Evolutionary conservation across 2,888 invertebrate genomes (phyloP).

Genomic region (Lobophora halterata): DNA sequence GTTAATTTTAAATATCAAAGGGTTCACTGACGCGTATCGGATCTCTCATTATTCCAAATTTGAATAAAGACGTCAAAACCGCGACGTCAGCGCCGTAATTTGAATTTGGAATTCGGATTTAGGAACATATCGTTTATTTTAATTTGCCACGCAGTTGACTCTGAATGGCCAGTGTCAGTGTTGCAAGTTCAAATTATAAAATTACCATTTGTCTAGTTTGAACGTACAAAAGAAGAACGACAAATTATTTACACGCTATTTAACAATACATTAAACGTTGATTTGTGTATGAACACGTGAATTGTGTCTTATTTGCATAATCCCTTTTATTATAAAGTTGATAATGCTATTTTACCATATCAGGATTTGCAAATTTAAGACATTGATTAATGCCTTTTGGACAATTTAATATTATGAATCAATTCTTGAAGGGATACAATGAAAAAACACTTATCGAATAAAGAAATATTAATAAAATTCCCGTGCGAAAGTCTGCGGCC

Average conservation of each 20-base stretch:
- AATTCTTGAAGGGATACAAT: not conserved
- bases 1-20: conserved; percentile 63
- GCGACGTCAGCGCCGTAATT: conserved; percentile 49
- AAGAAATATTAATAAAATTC: conserved; percentile 17
- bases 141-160: conserved; percentile 77
- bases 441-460: conserved; percentile 1
- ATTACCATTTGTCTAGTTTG: conserved; percentile 60
- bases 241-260: conserved; percentile 71
- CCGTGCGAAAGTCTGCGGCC: conserved; percentile 23
- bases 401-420: not conserved
- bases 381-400: conserved; percentile 30
- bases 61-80: conserved; percentile 75
- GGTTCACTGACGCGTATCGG: conserved; percentile 55
- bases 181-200: conserved; percentile 60
- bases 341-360: conserved; percentile 44
- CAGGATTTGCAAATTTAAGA: conserved; percentile 39
- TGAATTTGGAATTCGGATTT: conserved; percentile 57
- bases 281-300: conserved; percentile 67
- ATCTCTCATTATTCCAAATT: conserved; percentile 64
- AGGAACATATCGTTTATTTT: conserved; percentile 69
- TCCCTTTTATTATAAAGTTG: conserved; percentile 49
- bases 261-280: conserved; percentile 65
- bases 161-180: conserved; percentile 56
- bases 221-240: conserved; percentile 53
- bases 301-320: conserved; percentile 64